Conservation (phyloP, 2,888 invertebrate genomes). For the Aquatica leii region DNA sequence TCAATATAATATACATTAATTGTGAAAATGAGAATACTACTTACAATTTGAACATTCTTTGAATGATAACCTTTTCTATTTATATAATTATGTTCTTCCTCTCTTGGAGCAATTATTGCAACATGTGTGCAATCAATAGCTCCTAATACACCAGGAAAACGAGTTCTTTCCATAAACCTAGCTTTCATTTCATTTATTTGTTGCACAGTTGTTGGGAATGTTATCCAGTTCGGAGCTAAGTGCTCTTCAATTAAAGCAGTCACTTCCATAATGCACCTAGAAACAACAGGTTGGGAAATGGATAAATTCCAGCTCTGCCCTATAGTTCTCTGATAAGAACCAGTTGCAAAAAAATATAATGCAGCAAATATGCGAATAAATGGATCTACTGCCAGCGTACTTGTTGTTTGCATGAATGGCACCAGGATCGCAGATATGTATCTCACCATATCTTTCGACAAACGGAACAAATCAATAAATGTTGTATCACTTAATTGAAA, state of each 20-base stretch:
- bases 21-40: not conserved
- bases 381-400: not conserved
- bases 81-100: slow-evolving; percentile 2
- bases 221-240: not conserved
- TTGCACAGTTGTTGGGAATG: not conserved
- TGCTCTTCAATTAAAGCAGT: not conserved
- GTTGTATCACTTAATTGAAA: too few species aligned
- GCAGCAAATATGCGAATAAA: not conserved
- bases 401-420: too few species aligned
- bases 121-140: too few species aligned
- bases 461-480: too few species aligned
- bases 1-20: not conserved
- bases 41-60: too few species aligned
- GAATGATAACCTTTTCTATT: too few species aligned
- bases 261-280: not conserved
- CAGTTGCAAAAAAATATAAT: not conserved
- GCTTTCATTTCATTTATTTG: not conserved
- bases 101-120: slow-evolving; percentile 1
- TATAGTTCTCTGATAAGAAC: not conserved
- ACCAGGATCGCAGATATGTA: too few species aligned
- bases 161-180: not conserved
- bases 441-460: too few species aligned
- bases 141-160: too few species aligned
- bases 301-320: not conserved
- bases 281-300: not conserved